Percentiles rank a stretch among this genome's conserved stretches.
phyloP scores from a whole-genome alignment of 64 coral and sea anemone genomes.

The Platygyra sinensis region DNA sequence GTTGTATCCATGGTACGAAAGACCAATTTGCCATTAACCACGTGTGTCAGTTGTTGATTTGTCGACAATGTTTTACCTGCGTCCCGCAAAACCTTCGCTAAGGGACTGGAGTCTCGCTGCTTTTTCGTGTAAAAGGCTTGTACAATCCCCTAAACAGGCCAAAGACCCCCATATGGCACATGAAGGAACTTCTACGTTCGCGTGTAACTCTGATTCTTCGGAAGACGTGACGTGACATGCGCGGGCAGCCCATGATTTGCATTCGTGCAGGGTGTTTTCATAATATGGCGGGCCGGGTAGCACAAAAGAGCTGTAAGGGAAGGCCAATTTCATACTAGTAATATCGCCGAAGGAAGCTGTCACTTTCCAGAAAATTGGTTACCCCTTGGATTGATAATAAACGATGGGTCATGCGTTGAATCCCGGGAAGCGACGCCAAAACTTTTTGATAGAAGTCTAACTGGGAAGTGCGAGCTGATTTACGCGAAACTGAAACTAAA shows the following conservation, averaged over 20 bases:
- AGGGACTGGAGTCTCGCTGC: neutral
- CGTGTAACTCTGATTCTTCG: neutral
- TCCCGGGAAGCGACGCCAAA: neutral
- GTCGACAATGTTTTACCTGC: neutral
- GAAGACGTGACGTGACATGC: neutral
- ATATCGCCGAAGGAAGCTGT: neutral
- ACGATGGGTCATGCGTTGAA: neutral
- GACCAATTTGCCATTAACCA: slow-evolving; percentile 19
- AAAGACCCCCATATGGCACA: slow-evolving; percentile 40
- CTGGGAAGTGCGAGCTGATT: too few species aligned
- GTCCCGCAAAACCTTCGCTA: neutral
- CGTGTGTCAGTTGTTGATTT: neutral
- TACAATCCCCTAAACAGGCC: slow-evolving; percentile 23
- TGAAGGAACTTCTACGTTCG: neutral
- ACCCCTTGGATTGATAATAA: neutral
- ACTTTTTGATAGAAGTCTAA: neutral
- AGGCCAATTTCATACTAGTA: neutral
- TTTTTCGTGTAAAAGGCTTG: neutral
- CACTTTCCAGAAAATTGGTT: slow-evolving; percentile 15
- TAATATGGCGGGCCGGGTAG: neutral
- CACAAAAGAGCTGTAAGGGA: neutral
- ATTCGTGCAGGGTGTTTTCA: neutral
- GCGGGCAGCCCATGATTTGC: neutral
- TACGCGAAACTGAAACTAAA: too few species aligned
- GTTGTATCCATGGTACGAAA: neutral